Conservation (phyloP, 2,797 vertebrate genomes). For the Xerus rutilus region DNA sequence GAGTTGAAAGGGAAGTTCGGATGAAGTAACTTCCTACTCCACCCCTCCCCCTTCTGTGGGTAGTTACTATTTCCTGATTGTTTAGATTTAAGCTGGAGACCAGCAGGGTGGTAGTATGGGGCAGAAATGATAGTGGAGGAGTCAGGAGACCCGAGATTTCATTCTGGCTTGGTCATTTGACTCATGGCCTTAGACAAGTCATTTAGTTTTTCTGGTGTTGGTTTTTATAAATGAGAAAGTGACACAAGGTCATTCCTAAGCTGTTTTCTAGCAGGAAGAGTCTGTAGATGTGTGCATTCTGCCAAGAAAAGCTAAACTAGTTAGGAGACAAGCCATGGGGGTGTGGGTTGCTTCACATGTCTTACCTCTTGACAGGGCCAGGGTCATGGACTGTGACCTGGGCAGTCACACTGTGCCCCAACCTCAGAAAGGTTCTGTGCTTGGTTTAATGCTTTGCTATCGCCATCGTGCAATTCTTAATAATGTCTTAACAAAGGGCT, state of each 20-base stretch:
- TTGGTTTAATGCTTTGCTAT: not conserved
- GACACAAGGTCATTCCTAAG: not conserved
- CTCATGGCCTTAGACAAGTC: slow-evolving; percentile 46
- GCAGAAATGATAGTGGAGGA: not conserved
- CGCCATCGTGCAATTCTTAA: not conserved
- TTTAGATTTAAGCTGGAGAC: slow-evolving; percentile 25
- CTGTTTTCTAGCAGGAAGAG: not conserved
- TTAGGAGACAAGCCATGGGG: not conserved
- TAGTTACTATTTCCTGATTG: not conserved
- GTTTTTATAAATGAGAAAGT: slow-evolving; percentile 24
- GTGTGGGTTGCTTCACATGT: not conserved
- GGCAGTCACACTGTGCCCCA: no score
- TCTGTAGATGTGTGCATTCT: not conserved
- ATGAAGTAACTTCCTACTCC: slow-evolving; percentile 60
- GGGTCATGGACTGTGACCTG: accelerated
- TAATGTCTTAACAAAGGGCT: not conserved
- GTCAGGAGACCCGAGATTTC: not conserved
- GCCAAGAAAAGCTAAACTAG: not conserved
- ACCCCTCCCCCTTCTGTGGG: not conserved
- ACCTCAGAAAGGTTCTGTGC: not conserved
- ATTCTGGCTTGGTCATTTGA: not conserved
- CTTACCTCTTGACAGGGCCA: not conserved
- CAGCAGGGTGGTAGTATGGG: no score
- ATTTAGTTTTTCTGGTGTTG: not conserved
- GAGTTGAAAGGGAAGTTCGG: slow-evolving; percentile 80